Conservation (phyloP, 2,113 vertebrate genomes). For the Callithrix jacchus region DNA sequence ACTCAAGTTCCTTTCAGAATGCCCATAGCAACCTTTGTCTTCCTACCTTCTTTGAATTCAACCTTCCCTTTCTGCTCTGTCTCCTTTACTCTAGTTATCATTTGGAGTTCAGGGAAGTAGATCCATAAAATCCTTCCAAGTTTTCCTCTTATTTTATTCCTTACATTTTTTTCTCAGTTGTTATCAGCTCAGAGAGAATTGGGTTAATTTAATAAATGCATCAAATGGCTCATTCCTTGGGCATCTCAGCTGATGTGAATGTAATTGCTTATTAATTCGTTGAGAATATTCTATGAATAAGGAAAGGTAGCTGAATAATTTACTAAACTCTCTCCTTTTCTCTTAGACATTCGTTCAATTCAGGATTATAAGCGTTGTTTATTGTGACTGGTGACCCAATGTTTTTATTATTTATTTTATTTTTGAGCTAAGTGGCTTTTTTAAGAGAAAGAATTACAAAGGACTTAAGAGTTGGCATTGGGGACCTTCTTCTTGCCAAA, state of each 20-base stretch:
- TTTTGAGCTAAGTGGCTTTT: background rate
- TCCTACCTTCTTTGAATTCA: conserved; percentile 26
- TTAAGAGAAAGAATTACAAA: background rate
- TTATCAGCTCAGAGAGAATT: background rate
- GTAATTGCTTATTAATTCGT: conserved; percentile 42
- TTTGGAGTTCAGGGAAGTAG: background rate
- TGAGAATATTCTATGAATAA: conserved; percentile 1
- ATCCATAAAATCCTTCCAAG: conserved; percentile 10
- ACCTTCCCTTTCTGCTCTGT: background rate
- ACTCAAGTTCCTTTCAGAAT: background rate
- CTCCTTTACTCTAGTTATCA: background rate
- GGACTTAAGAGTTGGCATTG: conserved; percentile 72
- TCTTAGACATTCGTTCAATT: conserved; percentile 1
- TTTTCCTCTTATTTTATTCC: background rate
- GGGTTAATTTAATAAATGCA: conserved; percentile 16
- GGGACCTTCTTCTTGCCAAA: conserved; percentile 81
- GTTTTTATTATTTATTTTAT: too few species aligned
- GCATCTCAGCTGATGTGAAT: background rate
- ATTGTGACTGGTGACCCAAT: background rate
- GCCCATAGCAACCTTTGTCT: background rate
- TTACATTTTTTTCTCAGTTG: background rate
- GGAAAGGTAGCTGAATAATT: background rate
- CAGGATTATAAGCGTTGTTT: background rate
- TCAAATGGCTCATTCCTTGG: background rate
- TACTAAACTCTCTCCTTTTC: background rate